Evolutionary conservation across 2,797 vertebrate genomes (phyloP).

Genomic region (Poeciliopsis presidionis): DNA sequence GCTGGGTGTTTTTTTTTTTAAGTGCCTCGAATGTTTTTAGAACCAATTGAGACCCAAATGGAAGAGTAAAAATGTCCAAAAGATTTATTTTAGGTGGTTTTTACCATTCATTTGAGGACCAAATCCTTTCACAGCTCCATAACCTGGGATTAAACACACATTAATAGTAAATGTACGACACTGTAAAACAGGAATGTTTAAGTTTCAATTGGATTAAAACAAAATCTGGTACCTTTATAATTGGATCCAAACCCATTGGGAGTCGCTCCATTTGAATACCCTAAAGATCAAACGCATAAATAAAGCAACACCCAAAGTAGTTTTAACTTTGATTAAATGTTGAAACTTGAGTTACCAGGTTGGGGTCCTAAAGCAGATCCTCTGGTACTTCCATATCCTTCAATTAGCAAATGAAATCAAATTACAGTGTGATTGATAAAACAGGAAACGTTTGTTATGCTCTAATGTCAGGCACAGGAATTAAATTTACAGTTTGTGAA

Average conservation of each 20-base stretch:
- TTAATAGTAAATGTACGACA: neutral
- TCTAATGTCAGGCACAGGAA: neutral
- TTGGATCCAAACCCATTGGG: slow-evolving; percentile 47
- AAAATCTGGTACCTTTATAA: slow-evolving; percentile 36
- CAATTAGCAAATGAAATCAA: slow-evolving; percentile 4
- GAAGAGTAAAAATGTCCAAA: too few species aligned
- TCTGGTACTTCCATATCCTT: slow-evolving; percentile 61
- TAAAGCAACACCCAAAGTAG: neutral
- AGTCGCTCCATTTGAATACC: slow-evolving; percentile 49
- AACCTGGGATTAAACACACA: slow-evolving; percentile 41
- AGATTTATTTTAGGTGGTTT: neutral
- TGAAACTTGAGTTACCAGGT: slow-evolving; percentile 47
- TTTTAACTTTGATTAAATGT: neutral
- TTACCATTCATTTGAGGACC: slow-evolving; percentile 48
- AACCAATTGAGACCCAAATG: too few species aligned
- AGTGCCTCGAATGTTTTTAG: too few species aligned
- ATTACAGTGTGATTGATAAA: neutral
- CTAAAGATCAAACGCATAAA: slow-evolving; percentile 28
- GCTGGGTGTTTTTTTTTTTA: too few species aligned
- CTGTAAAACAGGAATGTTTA: neutral
- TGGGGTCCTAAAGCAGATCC: slow-evolving; percentile 53
- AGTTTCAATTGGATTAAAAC: neutral
- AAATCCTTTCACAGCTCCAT: slow-evolving; percentile 50
- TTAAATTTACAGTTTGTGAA: neutral
- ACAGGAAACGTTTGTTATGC: neutral